A percentile compares a stretch with the other conserved stretches of the same genome.
Conservation (phyloP, 2,888 invertebrate species). For the Dynastes grantii region DNA sequence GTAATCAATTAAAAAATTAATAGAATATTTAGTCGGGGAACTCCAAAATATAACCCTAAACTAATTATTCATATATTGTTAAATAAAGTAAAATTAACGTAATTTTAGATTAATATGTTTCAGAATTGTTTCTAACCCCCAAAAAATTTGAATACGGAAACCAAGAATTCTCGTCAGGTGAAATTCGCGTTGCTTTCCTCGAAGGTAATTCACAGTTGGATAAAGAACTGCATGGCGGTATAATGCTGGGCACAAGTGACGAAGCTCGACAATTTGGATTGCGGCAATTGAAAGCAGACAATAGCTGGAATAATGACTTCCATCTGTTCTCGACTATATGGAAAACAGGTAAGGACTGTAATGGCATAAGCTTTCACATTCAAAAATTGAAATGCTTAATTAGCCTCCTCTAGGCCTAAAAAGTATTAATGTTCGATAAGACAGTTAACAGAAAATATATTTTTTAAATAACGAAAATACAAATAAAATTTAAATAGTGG, state of each 20-base stretch:
- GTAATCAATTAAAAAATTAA: no score
- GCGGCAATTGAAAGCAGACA: slow-evolving; percentile 55
- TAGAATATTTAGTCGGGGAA: no score
- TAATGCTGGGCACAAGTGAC: slow-evolving; percentile 62
- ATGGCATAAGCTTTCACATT: slow-evolving; percentile 3
- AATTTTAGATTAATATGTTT: slow-evolving; percentile 16
- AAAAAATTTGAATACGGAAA: slow-evolving; percentile 76
- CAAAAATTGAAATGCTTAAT: neutral
- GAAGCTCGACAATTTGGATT: slow-evolving; percentile 63
- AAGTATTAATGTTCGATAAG: no score
- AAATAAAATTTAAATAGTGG: no score
- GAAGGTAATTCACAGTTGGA: slow-evolving; percentile 75
- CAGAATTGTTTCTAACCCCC: slow-evolving; percentile 74
- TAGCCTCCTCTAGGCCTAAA: no score
- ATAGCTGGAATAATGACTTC: slow-evolving; percentile 72
- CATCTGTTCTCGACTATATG: slow-evolving; percentile 75
- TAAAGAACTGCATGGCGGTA: slow-evolving; percentile 63
- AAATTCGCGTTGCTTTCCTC: slow-evolving; percentile 81
- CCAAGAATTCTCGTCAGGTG: slow-evolving; percentile 76
- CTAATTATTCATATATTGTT: no score
- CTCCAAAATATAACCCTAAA: no score
- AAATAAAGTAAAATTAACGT: neutral
- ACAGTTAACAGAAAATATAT: no score
- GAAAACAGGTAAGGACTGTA: slow-evolving; percentile 69
- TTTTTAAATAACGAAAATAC: no score